These are phyloP conservation scores for Ischnura elegans DNA, from an alignment of 2,888 invertebrate genomes.

Conservation along the genomic window DNA sequence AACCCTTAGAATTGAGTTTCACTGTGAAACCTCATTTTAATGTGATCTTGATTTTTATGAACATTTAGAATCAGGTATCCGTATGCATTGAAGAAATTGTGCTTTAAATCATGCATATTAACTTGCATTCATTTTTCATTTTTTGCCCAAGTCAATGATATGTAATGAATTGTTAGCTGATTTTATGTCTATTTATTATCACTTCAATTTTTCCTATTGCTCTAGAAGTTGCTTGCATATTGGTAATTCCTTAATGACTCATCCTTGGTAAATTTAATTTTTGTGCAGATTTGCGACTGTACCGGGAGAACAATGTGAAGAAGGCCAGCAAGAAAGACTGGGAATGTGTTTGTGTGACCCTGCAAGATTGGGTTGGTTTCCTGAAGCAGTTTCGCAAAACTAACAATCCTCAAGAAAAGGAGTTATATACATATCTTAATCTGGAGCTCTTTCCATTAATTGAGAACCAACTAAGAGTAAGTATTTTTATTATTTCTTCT, in stretches of 20 bases:
- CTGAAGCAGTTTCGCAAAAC: slow-evolving; percentile 69
- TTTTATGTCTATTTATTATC: not conserved
- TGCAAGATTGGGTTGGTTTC: slow-evolving; percentile 69
- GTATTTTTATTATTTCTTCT: slow-evolving; percentile 37
- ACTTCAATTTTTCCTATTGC: not conserved
- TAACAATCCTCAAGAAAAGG: slow-evolving; percentile 68
- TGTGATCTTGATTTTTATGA: not conserved
- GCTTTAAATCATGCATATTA: not conserved
- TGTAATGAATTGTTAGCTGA: not conserved
- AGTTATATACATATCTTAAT: slow-evolving; percentile 68
- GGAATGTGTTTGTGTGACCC: slow-evolving; percentile 70
- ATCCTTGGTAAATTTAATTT: not conserved
- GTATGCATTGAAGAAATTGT: not conserved
- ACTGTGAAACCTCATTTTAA: slow-evolving; percentile 2
- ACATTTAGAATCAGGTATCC: not conserved
- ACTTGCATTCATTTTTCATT: not conserved
- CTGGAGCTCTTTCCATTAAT: slow-evolving; percentile 69
- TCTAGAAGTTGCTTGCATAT: not conserved
- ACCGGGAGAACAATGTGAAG: slow-evolving; percentile 70
- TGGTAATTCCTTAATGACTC: not conserved
- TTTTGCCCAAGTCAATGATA: not conserved
- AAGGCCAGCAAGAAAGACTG: slow-evolving; percentile 69
- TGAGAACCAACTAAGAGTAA: slow-evolving; percentile 69
- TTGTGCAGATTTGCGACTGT: slow-evolving; percentile 68
- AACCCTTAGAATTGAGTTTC: slow-evolving; percentile 58